A percentile compares a stretch with the other conserved stretches of the same genome.
Conservation (phyloP, 2,113 vertebrate species). For the Lepisosteus osseus region DNA sequence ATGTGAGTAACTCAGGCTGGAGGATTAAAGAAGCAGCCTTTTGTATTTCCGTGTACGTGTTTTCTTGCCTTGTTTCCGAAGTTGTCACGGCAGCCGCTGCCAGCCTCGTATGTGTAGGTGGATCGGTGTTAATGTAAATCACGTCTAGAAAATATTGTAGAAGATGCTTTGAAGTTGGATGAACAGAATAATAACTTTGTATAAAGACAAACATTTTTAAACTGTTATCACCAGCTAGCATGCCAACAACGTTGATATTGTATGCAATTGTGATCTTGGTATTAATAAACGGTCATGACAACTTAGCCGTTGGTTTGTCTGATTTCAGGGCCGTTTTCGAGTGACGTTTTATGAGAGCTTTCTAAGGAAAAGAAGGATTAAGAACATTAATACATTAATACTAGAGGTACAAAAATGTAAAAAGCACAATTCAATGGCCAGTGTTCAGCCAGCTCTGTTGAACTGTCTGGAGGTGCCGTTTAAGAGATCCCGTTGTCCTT, state of each 20-base stretch:
- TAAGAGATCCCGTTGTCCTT: no score
- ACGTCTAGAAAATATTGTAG: conserved; percentile 18
- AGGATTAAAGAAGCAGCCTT: conserved; percentile 2
- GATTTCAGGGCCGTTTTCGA: background rate
- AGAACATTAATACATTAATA: no score
- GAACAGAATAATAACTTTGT: conserved; percentile 35
- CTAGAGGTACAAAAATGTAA: no score
- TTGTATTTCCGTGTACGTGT: conserved; percentile 13
- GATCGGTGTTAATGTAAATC: conserved; percentile 10
- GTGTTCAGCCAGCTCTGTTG: no score
- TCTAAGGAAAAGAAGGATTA: no score
- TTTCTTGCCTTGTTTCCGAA: conserved; percentile 22
- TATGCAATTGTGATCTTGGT: conserved; percentile 94
- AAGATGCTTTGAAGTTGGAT: conserved; percentile 25
- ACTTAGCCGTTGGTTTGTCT: conserved; percentile 24
- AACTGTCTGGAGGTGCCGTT: no score
- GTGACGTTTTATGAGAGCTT: background rate
- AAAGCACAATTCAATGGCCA: no score
- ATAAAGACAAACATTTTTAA: conserved; percentile 39
- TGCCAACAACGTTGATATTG: conserved; percentile 85
- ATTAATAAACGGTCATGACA: conserved; percentile 86
- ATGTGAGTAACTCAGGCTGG: conserved; percentile 24
- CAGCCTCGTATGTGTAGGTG: conserved; percentile 14
- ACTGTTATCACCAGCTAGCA: conserved; percentile 73
- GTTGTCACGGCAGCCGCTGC: conserved; percentile 15